These are phyloP conservation scores for Stegophylla sp. DNA, from an alignment of 2,888 invertebrate genomes.

Conservation along the genomic window DNA sequence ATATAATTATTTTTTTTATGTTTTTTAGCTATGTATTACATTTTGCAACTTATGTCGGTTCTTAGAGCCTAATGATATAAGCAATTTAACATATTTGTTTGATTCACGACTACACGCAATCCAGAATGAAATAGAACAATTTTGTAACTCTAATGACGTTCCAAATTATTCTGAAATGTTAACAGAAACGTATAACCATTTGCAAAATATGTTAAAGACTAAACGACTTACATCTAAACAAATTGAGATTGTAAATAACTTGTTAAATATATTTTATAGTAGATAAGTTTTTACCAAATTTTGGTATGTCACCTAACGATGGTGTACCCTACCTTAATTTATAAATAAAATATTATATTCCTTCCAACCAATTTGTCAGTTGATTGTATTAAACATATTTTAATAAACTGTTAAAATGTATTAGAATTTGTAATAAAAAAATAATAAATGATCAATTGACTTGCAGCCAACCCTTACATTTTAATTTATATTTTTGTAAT, in stretches of 20 bases:
- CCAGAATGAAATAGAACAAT: slow-evolving; percentile 35
- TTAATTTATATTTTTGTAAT: no score
- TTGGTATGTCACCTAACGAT: no score
- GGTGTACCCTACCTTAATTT: no score
- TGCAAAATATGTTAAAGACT: slow-evolving; percentile 24
- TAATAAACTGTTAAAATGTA: no score
- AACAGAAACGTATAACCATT: slow-evolving; percentile 27
- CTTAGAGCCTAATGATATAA: slow-evolving; percentile 21
- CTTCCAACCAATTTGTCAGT: no score
- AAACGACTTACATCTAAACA: slow-evolving; percentile 38
- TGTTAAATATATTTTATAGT: slow-evolving; percentile 29
- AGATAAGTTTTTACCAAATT: no score
- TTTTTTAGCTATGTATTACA: slow-evolving; percentile 28
- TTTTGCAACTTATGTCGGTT: slow-evolving; percentile 51
- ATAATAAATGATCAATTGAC: no score
- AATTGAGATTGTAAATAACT: slow-evolving; percentile 13
- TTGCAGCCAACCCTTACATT: no score
- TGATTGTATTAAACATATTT: not conserved
- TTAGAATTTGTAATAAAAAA: no score
- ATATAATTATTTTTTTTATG: not conserved
- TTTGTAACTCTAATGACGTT: slow-evolving; percentile 24
- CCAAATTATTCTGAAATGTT: slow-evolving; percentile 33
- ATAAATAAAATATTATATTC: not conserved
- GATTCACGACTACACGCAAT: slow-evolving; percentile 26
- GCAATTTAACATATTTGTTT: slow-evolving; percentile 35